Evolutionary conservation across 2,113 vertebrate species (phyloP).

Genomic region (Andinoacara biseriatus): DNA sequence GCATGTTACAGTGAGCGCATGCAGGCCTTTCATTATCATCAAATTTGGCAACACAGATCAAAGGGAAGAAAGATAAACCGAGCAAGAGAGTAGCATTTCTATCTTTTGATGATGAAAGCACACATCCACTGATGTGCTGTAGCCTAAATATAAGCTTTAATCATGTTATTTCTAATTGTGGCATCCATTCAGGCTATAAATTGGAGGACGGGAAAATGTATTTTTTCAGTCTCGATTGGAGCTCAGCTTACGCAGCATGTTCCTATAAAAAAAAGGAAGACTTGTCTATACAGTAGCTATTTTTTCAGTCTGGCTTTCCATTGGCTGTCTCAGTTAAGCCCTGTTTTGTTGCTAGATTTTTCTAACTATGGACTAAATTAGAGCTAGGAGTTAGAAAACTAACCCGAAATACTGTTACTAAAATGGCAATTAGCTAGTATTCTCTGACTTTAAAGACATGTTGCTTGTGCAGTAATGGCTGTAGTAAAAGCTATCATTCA

Average conservation of each 20-base stretch:
- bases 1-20: slow-evolving; percentile 22
- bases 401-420: not conserved
- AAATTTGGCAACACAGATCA: slow-evolving; percentile 66
- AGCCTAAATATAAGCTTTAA: slow-evolving; percentile 56
- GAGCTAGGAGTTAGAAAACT: not conserved
- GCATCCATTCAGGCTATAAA: slow-evolving; percentile 38
- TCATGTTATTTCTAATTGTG: slow-evolving; percentile 55
- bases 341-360: not conserved
- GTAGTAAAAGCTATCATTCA: not conserved
- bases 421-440: not conserved
- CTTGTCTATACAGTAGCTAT: not conserved
- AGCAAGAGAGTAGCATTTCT: slow-evolving; percentile 39
- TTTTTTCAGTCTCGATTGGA: slow-evolving; percentile 24
- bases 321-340: not conserved
- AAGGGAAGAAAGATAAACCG: slow-evolving; percentile 53
- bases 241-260: slow-evolving; percentile 28
- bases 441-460: slow-evolving; percentile 4
- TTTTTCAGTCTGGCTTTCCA: slow-evolving; percentile 11
- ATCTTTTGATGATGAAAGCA: slow-evolving; percentile 62
- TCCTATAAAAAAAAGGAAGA: slow-evolving; percentile 4
- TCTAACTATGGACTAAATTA: not conserved
- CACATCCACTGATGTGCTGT: slow-evolving; percentile 32
- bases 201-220: slow-evolving; percentile 27
- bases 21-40: slow-evolving; percentile 59
- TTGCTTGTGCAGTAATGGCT: not conserved